phyloP scores from a whole-genome alignment of 1,140 invertebrate genomes.

The Dendrolimus punctatus region DNA sequence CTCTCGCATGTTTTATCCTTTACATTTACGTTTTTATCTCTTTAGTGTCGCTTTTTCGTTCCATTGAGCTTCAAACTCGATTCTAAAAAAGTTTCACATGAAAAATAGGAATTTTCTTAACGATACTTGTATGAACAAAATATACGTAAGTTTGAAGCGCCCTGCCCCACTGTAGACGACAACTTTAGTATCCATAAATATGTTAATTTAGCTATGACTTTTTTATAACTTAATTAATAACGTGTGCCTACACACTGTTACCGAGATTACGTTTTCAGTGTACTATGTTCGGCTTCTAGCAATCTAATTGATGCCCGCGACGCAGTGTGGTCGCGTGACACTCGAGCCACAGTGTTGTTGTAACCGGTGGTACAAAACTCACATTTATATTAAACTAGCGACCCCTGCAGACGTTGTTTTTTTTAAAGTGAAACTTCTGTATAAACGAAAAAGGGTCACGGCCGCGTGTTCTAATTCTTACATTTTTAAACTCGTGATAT shows the following conservation, averaged over 20 bases:
- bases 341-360: slow-evolving; percentile 8
- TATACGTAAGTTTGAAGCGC: not conserved
- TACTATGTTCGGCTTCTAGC: slow-evolving; percentile 43
- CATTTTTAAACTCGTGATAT: no score
- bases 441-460: no score
- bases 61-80: no score
- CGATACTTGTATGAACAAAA: no score
- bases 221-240: slow-evolving; percentile 71
- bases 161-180: slow-evolving; percentile 14
- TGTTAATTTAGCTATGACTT: slow-evolving; percentile 62
- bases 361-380: not conserved
- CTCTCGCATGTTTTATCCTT: no score
- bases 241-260: slow-evolving; percentile 30
- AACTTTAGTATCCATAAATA: slow-evolving; percentile 52
- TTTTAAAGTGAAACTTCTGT: no score
- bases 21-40: no score
- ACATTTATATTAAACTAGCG: slow-evolving; percentile 1
- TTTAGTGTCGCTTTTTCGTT: no score
- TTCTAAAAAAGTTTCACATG: no score
- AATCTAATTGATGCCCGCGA: slow-evolving; percentile 58
- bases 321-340: slow-evolving; percentile 40
- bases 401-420: no score
- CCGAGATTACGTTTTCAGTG: slow-evolving; percentile 55
- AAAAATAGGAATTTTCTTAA: no score
- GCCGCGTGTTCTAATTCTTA: no score